Conservation (phyloP, 2,888 invertebrate species). For the Papilio gigon region DNA sequence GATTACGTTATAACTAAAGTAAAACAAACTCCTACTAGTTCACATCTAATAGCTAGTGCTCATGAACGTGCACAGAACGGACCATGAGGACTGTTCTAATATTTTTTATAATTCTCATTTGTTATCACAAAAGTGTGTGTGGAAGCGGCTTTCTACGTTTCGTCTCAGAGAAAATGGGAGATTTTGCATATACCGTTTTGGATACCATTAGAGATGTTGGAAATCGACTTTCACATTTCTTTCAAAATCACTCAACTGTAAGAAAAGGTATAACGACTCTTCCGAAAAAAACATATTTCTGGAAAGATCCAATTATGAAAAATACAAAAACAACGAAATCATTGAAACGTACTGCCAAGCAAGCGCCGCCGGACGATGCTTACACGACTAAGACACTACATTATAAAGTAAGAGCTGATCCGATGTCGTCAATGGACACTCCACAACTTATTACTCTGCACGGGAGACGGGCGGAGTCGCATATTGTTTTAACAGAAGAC, state of each 20-base stretch:
- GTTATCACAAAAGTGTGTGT: constrained; percentile 46
- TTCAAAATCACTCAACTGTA: constrained; percentile 20
- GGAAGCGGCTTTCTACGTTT: constrained; percentile 49
- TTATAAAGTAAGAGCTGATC: constrained; percentile 50
- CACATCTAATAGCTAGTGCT: constrained; percentile 30
- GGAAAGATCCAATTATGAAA: constrained; percentile 3
- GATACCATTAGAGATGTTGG: constrained; percentile 48
- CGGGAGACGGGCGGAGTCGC: constrained; percentile 62
- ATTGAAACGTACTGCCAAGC: constrained; percentile 43
- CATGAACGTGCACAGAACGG: constrained; percentile 30
- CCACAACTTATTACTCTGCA: constrained; percentile 61
- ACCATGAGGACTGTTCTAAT: constrained; percentile 43
- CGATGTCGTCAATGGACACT: constrained; percentile 57
- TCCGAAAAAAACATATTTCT: constrained; percentile 21
- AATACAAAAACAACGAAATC: constrained; percentile 16
- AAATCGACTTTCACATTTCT: constrained; percentile 41
- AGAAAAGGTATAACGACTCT: constrained; percentile 2
- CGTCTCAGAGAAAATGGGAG: constrained; percentile 49
- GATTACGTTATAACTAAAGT: constrained; percentile 38
- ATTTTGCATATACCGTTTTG: constrained; percentile 47
- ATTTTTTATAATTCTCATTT: constrained; percentile 38
- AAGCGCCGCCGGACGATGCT: constrained; percentile 45
- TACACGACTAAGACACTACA: constrained; percentile 47
- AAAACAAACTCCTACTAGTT: constrained; percentile 42
- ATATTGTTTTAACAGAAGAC: constrained; percentile 61